Evolutionary conservation across 2,888 invertebrate genomes (phyloP).

Genomic region (Anorthoa munda): DNA sequence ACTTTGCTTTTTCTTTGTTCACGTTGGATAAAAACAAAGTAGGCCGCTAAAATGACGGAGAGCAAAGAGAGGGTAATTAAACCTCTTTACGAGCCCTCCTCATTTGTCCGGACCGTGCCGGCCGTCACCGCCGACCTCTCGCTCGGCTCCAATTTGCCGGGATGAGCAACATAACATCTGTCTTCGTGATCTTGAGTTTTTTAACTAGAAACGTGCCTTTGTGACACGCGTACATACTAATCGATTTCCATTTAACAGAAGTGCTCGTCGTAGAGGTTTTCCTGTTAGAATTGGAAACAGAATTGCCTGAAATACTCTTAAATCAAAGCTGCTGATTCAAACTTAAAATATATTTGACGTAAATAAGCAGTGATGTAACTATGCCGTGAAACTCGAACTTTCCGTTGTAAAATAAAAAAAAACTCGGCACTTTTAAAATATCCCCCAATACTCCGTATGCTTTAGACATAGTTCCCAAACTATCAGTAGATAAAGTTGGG

Average conservation of each 20-base stretch:
- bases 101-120: conserved; percentile 72
- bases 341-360: conserved; percentile 2
- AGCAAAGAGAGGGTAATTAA: conserved; percentile 78
- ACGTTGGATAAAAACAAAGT: conserved; percentile 68
- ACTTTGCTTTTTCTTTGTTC: conserved; percentile 60
- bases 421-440: conserved; percentile 42
- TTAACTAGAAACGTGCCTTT: conserved; percentile 59
- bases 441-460: conserved; percentile 34
- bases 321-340: not conserved
- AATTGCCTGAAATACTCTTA: not conserved
- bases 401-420: conserved; percentile 19
- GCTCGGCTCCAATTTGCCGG: conserved; percentile 70
- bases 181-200: conserved; percentile 60
- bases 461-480: conserved; percentile 52
- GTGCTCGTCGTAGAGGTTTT: conserved; percentile 15
- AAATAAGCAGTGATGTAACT: not conserved
- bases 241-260: conserved; percentile 29
- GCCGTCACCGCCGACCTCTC: conserved; percentile 64
- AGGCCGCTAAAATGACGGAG: conserved; percentile 73
- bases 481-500: conserved; percentile 47
- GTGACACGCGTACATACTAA: conserved; percentile 46
- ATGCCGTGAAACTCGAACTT: conserved; percentile 11
- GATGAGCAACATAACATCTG: conserved; percentile 71
- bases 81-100: conserved; percentile 78
- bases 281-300: conserved; percentile 1